Conservation (phyloP, 1,140 invertebrate species). For the Ceratina japonica region DNA sequence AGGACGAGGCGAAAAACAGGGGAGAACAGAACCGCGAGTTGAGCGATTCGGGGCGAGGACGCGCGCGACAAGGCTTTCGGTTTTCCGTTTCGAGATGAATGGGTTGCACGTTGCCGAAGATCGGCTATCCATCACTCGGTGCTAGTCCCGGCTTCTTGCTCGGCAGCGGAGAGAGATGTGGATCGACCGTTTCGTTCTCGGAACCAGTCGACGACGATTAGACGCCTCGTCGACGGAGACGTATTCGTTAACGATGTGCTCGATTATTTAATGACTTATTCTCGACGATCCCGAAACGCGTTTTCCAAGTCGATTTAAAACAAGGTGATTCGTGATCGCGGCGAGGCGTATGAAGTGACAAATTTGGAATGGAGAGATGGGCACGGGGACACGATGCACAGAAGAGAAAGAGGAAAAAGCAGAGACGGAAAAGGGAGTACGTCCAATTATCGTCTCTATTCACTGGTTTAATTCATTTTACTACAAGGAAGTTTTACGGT, state of each 20-base stretch:
- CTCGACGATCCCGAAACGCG: conserved; percentile 8
- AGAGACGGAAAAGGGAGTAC: conserved; percentile 70
- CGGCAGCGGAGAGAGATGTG: background rate
- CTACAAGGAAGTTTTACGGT: no score
- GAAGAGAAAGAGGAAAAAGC: conserved; percentile 66
- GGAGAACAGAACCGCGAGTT: background rate
- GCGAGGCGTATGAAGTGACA: background rate
- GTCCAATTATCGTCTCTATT: conserved; percentile 44
- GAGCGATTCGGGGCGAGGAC: conserved; percentile 33
- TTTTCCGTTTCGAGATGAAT: conserved; percentile 9
- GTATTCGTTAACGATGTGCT: conserved; percentile 43
- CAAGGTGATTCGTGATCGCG: background rate
- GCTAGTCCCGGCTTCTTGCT: background rate
- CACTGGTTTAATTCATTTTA: no score
- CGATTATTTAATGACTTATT: conserved; percentile 47
- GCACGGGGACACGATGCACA: conserved; percentile 70
- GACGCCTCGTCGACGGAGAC: background rate
- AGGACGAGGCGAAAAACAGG: background rate
- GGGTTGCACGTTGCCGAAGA: conserved; percentile 29
- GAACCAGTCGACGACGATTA: conserved; percentile 11
- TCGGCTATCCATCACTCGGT: conserved; percentile 16
- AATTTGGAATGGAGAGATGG: conserved; percentile 55
- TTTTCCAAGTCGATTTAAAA: background rate
- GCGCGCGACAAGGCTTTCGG: conserved; percentile 13
- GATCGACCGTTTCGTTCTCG: background rate